Evolutionary conservation across 1,140 invertebrate species (phyloP).

Genomic region (Babylonia areolata): DNA sequence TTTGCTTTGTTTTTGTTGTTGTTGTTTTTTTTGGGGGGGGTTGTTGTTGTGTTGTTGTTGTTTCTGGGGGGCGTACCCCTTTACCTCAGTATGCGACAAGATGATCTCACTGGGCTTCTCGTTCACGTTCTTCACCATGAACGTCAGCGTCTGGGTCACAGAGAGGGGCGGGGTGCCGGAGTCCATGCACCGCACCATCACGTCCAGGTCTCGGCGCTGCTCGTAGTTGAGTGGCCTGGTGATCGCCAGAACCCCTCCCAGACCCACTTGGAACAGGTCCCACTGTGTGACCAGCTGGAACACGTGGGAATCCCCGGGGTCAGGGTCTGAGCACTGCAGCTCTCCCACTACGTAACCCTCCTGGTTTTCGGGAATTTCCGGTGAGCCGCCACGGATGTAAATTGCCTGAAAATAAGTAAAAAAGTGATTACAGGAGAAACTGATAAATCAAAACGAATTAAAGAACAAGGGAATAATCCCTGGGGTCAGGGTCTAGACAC

Average conservation of each 20-base stretch:
- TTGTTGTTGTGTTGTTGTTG: too few relatives aligned
- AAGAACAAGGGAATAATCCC: too few relatives aligned
- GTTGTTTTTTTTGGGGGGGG: too few relatives aligned
- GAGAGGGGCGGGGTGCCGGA: conserved; percentile 35
- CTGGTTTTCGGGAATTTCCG: conserved; percentile 54
- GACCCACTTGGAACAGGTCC: conserved; percentile 42
- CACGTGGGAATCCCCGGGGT: conserved; percentile 5
- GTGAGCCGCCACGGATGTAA: conserved; percentile 41
- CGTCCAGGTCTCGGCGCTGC: conserved; percentile 33
- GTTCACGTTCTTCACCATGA: conserved; percentile 49
- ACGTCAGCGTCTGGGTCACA: conserved; percentile 43
- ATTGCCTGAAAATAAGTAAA: conserved; percentile 44
- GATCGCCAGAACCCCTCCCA: conserved; percentile 15
- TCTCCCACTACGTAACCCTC: conserved; percentile 42
- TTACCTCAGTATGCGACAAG: conserved; percentile 52
- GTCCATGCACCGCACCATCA: conserved; percentile 51
- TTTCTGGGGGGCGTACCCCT: too few relatives aligned
- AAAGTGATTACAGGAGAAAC: too few relatives aligned
- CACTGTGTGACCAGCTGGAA: conserved; percentile 43
- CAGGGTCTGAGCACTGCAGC: conserved; percentile 31
- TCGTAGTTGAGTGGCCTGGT: conserved; percentile 46
- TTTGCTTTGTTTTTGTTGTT: too few relatives aligned
- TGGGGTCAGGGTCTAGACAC: too few relatives aligned
- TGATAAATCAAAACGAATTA: too few relatives aligned
- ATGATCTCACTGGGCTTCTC: conserved; percentile 52